Evolutionary conservation across 2,797 vertebrate species (phyloP).

Genomic region (Sebastes hubbsi): DNA sequence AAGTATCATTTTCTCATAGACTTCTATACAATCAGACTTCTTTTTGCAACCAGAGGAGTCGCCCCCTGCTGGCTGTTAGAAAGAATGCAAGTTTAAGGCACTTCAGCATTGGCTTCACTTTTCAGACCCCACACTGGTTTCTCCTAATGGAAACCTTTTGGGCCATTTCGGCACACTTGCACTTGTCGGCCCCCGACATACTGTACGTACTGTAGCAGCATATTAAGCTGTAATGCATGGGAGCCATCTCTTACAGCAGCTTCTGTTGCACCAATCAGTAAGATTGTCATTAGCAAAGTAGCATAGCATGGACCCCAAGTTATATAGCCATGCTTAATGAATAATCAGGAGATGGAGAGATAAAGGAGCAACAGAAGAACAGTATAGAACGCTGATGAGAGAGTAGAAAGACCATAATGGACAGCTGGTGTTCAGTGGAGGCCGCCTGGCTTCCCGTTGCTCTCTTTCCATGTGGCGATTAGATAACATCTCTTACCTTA

Average conservation of each 20-base stretch:
- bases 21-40: too few relatives aligned
- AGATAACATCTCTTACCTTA: slow-evolving; percentile 81
- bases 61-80: fast-evolving
- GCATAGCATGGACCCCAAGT: slow-evolving; percentile 5
- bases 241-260: background rate
- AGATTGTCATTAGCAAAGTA: slow-evolving; percentile 62
- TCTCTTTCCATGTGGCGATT: slow-evolving; percentile 55
- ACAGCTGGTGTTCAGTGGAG: slow-evolving; percentile 71
- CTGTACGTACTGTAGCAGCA: background rate
- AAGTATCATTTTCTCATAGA: too few relatives aligned
- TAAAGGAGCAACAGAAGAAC: slow-evolving; percentile 33
- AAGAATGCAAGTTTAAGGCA: too few relatives aligned
- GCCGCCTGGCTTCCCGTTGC: slow-evolving; percentile 54
- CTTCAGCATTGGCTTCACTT: too few relatives aligned
- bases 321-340: slow-evolving; percentile 30
- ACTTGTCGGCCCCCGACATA: background rate
- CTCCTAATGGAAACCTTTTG: background rate
- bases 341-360: slow-evolving; percentile 55
- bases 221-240: background rate
- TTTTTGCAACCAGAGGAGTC: too few relatives aligned
- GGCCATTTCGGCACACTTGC: fast-evolving
- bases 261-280: slow-evolving; percentile 34
- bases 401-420: slow-evolving; percentile 25
- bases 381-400: slow-evolving; percentile 27
- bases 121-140: background rate